Conservation (phyloP, 2,888 invertebrate genomes). For the Lepas anatifera region DNA sequence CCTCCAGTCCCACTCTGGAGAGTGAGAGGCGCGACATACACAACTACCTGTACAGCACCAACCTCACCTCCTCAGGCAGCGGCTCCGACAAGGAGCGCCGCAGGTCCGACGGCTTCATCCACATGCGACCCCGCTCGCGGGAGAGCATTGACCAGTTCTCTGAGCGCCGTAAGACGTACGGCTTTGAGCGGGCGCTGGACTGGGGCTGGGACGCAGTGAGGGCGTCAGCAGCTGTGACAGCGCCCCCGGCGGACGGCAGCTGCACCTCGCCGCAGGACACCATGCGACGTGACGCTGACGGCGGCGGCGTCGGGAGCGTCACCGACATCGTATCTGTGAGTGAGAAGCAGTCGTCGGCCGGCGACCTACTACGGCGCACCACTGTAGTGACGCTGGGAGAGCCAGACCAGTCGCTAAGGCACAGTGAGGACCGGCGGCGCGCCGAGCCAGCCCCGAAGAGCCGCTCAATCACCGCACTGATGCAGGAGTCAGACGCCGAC, state of each 20-base stretch:
- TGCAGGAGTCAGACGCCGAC: constrained; percentile 20
- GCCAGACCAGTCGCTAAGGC: not conserved
- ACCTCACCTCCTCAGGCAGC: constrained; percentile 13
- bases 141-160: not conserved
- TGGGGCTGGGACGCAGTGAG: constrained; percentile 16
- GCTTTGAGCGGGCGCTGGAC: constrained; percentile 9
- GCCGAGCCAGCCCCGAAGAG: constrained; percentile 19
- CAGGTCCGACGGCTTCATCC: not conserved
- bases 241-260: too few relatives aligned
- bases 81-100: constrained; percentile 8
- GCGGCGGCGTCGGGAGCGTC: not conserved
- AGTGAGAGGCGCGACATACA: constrained; percentile 23
- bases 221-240: constrained; percentile 15
- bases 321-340: not conserved
- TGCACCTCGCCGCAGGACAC: not conserved
- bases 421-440: constrained; percentile 11
- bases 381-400: not conserved
- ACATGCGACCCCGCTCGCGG: not conserved
- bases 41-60: constrained; percentile 21
- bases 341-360: not conserved
- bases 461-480: constrained; percentile 21
- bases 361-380: not conserved
- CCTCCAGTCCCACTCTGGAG: constrained; percentile 23
- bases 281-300: not conserved
- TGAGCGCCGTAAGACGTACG: not conserved